These are phyloP conservation scores for Conus ventricosus DNA, from an alignment of 1,140 invertebrate genomes.

Conservation along the genomic window DNA sequence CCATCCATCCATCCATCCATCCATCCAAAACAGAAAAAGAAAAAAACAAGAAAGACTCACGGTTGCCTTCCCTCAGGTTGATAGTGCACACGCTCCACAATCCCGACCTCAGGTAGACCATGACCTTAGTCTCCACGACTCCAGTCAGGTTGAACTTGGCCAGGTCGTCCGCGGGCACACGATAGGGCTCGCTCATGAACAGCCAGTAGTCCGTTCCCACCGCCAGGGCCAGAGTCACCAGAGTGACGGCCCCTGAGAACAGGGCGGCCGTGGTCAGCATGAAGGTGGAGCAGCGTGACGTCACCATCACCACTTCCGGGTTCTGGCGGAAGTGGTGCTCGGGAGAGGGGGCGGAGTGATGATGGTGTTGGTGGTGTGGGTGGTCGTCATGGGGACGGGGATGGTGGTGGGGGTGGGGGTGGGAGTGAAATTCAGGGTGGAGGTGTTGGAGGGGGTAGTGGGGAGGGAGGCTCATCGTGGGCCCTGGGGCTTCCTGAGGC, in stretches of 20 bases:
- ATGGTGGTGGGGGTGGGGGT: not conserved
- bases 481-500: no score
- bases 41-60: not conserved
- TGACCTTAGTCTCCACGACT: not conserved
- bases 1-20: not conserved
- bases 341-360: not conserved
- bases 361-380: not conserved
- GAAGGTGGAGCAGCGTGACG: constrained; percentile 11
- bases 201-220: constrained; percentile 64
- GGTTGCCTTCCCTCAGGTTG: constrained; percentile 16
- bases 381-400: not conserved
- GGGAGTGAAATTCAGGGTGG: not conserved
- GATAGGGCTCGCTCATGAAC: constrained; percentile 53
- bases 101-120: constrained; percentile 38
- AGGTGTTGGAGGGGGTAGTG: constrained; percentile 5
- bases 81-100: constrained; percentile 46
- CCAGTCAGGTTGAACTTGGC: constrained; percentile 32
- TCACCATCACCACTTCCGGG: not conserved
- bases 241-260: constrained; percentile 49
- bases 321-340: not conserved
- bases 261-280: constrained; percentile 47
- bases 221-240: constrained; percentile 52
- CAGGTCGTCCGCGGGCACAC: not conserved
- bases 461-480: not conserved
- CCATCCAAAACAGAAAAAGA: not conserved